These are phyloP conservation scores for Lamellibrachia satsuma DNA, from an alignment of 2,888 invertebrate genomes.

Conservation along the genomic window DNA sequence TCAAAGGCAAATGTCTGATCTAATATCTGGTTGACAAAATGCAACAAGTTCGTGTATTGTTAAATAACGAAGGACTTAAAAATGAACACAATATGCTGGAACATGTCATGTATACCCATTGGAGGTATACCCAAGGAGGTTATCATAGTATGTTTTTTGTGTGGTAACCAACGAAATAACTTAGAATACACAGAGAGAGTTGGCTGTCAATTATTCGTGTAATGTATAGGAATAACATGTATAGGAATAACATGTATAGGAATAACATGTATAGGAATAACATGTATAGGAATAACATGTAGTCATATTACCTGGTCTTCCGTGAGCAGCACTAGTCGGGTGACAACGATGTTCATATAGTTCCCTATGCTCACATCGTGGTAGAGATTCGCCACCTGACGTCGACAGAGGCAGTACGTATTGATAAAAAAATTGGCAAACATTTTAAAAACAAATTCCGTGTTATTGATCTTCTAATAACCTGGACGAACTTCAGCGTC, in stretches of 20 bases:
- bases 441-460: not conserved
- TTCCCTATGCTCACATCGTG: slow-evolving; percentile 83
- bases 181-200: no score
- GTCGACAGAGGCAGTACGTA: slow-evolving; percentile 37
- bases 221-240: not conserved
- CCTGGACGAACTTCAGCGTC: not conserved
- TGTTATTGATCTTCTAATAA: not conserved
- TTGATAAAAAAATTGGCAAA: not conserved
- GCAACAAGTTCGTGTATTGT: not conserved
- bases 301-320: slow-evolving; percentile 64
- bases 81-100: not conserved
- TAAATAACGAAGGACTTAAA: not conserved
- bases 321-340: slow-evolving; percentile 82
- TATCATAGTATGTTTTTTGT: not conserved
- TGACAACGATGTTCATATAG: slow-evolving; percentile 86
- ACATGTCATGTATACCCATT: not conserved
- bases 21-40: not conserved
- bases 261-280: no score
- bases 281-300: not conserved
- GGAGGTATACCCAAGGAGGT: not conserved
- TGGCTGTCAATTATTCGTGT: not conserved
- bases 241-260: no score
- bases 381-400: slow-evolving; percentile 61
- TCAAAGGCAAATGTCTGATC: not conserved
- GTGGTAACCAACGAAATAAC: no score